phyloP scores from a whole-genome alignment of 2,888 invertebrate species.

The Acanthopleura granulata region DNA sequence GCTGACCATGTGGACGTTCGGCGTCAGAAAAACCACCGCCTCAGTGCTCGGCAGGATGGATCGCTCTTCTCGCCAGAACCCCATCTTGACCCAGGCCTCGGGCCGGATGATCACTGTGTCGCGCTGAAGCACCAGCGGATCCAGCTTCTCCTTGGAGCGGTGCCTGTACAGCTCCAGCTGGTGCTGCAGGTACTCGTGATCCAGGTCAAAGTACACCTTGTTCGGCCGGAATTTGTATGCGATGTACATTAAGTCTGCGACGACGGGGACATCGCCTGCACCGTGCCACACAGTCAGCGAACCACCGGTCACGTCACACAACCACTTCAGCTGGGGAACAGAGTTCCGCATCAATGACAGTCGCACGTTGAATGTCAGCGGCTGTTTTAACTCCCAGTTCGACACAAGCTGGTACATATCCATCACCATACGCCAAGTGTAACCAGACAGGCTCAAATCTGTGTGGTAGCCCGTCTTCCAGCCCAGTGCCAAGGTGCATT shows the following conservation, averaged over 20 bases:
- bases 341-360: conserved; percentile 57
- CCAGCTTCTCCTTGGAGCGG: conserved; percentile 44
- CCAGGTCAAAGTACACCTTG: conserved; percentile 51
- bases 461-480: conserved; percentile 64
- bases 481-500: conserved; percentile 63
- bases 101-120: conserved; percentile 53
- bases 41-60: conserved; percentile 58
- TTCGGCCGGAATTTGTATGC: conserved; percentile 54
- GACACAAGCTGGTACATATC: conserved; percentile 61
- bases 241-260: conserved; percentile 52
- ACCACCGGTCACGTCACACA: conserved; percentile 53
- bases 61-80: conserved; percentile 53
- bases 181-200: conserved; percentile 39
- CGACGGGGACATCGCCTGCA: conserved; percentile 38
- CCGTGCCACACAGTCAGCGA: conserved; percentile 52
- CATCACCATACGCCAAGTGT: conserved; percentile 61
- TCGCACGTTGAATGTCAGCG: conserved; percentile 55
- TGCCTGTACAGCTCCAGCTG: conserved; percentile 45
- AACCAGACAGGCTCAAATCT: conserved; percentile 53
- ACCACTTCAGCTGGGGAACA: conserved; percentile 62
- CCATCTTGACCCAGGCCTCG: conserved; percentile 61
- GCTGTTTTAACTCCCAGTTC: conserved; percentile 46
- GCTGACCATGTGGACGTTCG: conserved; percentile 53
- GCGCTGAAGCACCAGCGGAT: conserved; percentile 43
- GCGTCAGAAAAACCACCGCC: conserved; percentile 48